Conservation (phyloP, 2,888 invertebrate species). For the Andrena bicolor region DNA sequence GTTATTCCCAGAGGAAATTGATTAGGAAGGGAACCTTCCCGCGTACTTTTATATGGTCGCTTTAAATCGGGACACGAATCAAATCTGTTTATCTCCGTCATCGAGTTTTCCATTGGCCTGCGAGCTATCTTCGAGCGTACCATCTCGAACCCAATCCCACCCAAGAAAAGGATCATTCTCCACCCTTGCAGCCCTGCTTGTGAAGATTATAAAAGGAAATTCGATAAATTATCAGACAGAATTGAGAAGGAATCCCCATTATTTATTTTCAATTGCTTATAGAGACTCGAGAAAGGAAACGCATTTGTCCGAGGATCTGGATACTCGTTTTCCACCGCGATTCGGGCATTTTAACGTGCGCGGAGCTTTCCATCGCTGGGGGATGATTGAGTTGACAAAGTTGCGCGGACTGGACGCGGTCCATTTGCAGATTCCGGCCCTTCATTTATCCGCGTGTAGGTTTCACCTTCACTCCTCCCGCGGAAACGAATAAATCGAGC, state of each 20-base stretch:
- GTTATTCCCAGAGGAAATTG: constrained; percentile 34
- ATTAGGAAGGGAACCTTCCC: constrained; percentile 14
- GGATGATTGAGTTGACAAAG: constrained; percentile 44
- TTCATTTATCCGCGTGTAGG: constrained; percentile 33
- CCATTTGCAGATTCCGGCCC: constrained; percentile 32
- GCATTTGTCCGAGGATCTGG: no score
- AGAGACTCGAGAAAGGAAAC: no score
- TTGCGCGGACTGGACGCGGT: constrained; percentile 30
- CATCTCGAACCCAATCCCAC: no score
- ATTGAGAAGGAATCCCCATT: no score
- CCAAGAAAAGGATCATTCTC: no score
- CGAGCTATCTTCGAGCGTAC: not conserved
- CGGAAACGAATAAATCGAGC: constrained; percentile 41
- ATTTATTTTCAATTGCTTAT: no score
- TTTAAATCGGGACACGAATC: constrained; percentile 21
- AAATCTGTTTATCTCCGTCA: not conserved
- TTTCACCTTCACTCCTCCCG: constrained; percentile 31
- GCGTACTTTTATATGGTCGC: constrained; percentile 26
- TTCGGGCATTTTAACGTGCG: not conserved
- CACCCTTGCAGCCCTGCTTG: no score
- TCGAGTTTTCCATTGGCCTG: not conserved
- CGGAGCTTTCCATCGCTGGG: not conserved
- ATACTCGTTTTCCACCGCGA: not conserved
- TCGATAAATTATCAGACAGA: no score
- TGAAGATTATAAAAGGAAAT: no score